Conservation (phyloP, 2,797 vertebrate species). For the Scolopax bukidnonensis region DNA sequence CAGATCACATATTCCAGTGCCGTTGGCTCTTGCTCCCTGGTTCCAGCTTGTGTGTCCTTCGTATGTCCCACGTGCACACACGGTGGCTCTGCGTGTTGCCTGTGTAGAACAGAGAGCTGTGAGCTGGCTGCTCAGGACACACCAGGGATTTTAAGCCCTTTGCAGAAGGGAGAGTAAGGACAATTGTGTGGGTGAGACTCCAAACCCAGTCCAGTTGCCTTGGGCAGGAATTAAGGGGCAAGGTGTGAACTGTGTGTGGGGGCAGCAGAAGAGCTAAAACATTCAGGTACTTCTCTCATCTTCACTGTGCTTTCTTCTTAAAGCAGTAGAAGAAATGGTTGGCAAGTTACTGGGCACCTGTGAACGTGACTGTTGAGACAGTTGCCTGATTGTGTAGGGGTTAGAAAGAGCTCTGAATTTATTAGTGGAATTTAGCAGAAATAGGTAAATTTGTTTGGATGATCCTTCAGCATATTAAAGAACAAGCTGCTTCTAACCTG, state of each 20-base stretch:
- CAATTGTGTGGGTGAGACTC: neutral
- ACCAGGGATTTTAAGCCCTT: neutral
- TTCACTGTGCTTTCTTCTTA: neutral
- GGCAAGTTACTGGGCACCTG: neutral
- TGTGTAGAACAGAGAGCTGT: neutral
- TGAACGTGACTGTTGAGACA: neutral
- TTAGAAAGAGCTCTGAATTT: neutral
- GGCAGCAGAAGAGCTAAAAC: neutral
- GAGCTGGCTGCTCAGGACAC: neutral
- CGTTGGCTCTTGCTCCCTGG: neutral
- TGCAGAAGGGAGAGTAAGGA: neutral
- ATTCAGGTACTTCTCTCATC: neutral
- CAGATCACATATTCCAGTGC: neutral
- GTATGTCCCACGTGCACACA: accelerated
- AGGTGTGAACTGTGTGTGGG: neutral
- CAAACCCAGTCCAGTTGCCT: constrained; percentile 29
- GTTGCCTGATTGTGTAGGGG: neutral
- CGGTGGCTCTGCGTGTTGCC: neutral
- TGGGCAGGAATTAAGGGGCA: constrained; percentile 42
- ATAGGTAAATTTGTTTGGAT: neutral
- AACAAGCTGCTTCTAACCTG: neutral
- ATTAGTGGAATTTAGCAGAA: neutral
- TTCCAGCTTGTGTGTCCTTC: neutral
- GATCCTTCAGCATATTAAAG: neutral
- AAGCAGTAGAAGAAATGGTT: neutral